Base-by-base conservation (phyloP, 2,113 vertebrate genomes). In the Psittacara wagleri region DNA sequence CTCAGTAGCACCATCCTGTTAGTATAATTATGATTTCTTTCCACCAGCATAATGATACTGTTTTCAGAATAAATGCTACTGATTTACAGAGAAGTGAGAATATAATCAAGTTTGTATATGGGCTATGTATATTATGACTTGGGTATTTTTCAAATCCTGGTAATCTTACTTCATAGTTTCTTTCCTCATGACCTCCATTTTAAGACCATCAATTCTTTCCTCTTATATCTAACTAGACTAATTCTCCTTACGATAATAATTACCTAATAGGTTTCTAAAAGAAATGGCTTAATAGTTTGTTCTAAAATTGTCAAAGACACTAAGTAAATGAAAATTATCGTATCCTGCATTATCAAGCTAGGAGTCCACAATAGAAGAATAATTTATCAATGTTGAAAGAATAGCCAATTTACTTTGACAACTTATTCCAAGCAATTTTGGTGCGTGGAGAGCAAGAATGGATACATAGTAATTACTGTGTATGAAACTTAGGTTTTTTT, bases 331-430 rank as follows among this genome's bases (percentile, higher is more conserved):
- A 94, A 97, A 95, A 97, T 96, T 92, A 96, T 79, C 1, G 0
- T 94, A 83, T 93, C 76, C 59, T 86, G 92, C 96, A 96, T 96
- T 93, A 96, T 96, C 92, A 81, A 92, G 74, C 67, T 74, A 95
- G 86, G 77, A 92, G 76, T 70, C 83, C 89, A 96, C 85, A 96
- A 96, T 74, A 96, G 94, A 94, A 93, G 91, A 96, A 95, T 95
- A 96, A 97, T 96, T 97, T 97, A 92, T 88, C 85, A 94, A 95
- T 95, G 95, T 94, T 96, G 89, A 97, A 97, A 96, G 92, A 97
- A 96, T 95, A 95, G 77, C 91, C 93, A 96, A 96, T 97, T 97
- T 96, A 93, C 94, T 96, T 90, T 93, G 93, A 96, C 92, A 95
- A 96, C 72, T 95, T 96, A 88, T 95, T 96, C 92, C 82, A 95